Conservation (phyloP, 92 coral and sea anemone species). For the Metridium senile region DNA sequence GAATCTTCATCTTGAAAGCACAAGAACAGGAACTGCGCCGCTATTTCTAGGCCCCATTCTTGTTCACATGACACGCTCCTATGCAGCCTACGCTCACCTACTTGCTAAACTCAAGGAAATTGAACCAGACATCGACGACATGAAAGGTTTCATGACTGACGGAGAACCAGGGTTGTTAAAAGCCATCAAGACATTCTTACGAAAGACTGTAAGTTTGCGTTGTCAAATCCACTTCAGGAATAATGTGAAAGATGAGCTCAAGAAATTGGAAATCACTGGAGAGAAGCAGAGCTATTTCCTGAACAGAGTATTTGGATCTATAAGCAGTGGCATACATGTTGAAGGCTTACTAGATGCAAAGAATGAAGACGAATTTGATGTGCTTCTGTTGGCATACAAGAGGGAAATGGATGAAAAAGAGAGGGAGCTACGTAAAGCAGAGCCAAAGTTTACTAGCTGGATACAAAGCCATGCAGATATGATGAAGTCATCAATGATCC, state of each 20-base stretch:
- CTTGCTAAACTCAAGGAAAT: conserved; percentile 55
- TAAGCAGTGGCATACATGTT: conserved; percentile 43
- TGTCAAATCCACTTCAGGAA: conserved; percentile 52
- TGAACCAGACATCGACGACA: conserved; percentile 49
- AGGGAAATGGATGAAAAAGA: conserved; percentile 40
- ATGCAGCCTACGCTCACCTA: conserved; percentile 56
- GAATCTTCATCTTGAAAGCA: conserved; percentile 45
- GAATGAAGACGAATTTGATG: conserved; percentile 51
- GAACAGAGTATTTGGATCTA: conserved; percentile 48
- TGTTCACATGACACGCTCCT: conserved; percentile 46
- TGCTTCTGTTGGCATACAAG: conserved; percentile 40
- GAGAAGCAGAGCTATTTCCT: conserved; percentile 46
- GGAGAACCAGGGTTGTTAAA: conserved; percentile 61
- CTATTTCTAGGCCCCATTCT: conserved; percentile 57
- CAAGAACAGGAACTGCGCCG: conserved; percentile 32
- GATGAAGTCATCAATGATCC: conserved; percentile 50
- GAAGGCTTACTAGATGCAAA: conserved; percentile 58
- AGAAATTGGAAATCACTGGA: conserved; percentile 51
- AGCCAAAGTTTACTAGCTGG: conserved; percentile 48
- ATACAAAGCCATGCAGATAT: conserved; percentile 37
- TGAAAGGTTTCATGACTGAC: conserved; percentile 52
- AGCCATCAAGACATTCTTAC: conserved; percentile 53
- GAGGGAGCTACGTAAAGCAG: conserved; percentile 33
- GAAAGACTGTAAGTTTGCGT: conserved; percentile 35
- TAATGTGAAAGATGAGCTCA: conserved; percentile 40